Base-by-base conservation (phyloP, 2,888 invertebrate genomes). In the Silvanus unidentatus region DNA sequence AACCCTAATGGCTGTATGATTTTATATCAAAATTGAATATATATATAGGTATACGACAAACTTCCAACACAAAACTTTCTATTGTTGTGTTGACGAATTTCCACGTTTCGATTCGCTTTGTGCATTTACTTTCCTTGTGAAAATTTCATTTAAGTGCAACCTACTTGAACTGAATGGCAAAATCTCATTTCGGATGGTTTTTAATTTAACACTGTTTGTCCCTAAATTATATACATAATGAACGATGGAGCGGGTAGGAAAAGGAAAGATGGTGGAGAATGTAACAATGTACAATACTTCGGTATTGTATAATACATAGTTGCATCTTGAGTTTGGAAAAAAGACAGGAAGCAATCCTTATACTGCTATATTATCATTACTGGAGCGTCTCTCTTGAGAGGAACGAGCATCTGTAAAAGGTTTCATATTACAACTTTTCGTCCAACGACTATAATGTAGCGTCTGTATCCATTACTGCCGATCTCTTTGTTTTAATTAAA, bases 1-100 rank as follows among this genome's bases (percentile, higher is more conserved):
- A 59, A 61, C 58, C 55, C 49, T 60, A 58, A 62, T 59, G 55
- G 59, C 57, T 55, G 57, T 53, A 52, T 52, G 58, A 61, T 59
- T 59, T 54, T 56, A 53, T 58, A 57, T 55, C 47, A 55, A 54
- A 55, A 43, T 55, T 45, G 40, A 32, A 32, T 49, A n/a, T n/a
- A n/a, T n/a, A n/a, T n/a, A n/a, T n/a, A n/a, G 40, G 48, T 45
- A 43, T n/a, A n/a, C n/a, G n/a, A n/a, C 47, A 52, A 54, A 54
- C 49, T 51, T 48, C 43, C 43, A 47, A 45, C 28, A 11, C 45
- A 46, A 36, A 54, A 52, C 44, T 54, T 54, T 45, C 50, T 36
- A 49, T 54, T 52, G 52, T n/a, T 52, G 42, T 42, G 39, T 40
- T 37, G 37, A 32, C 12, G 32, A 32, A 32, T 32, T 32, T 32